Evolutionary conservation across 2,113 vertebrate species (phyloP).

Genomic region (Zingel zingel): DNA sequence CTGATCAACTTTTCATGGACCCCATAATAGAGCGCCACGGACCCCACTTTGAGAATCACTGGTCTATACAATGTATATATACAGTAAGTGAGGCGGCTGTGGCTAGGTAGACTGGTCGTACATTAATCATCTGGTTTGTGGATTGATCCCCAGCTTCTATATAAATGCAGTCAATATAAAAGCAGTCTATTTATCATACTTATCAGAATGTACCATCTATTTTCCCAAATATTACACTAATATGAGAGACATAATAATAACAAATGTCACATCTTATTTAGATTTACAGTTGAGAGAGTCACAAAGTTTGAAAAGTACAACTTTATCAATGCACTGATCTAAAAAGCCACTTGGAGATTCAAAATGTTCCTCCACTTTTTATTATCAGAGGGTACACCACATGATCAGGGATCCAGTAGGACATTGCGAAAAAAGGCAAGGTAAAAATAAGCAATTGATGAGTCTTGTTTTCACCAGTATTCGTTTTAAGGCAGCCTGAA

Average conservation of each 20-base stretch:
- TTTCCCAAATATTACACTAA: not conserved
- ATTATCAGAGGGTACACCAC: not conserved
- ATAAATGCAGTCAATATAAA: too few species aligned
- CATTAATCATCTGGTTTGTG: slow-evolving; percentile 13
- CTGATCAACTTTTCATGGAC: too few species aligned
- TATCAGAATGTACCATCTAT: not conserved
- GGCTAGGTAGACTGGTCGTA: not conserved
- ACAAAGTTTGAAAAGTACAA: slow-evolving; percentile 9
- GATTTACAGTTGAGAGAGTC: slow-evolving; percentile 8
- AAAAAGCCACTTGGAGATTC: slow-evolving; percentile 17
- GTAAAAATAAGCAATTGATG: slow-evolving; percentile 39
- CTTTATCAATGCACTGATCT: slow-evolving; percentile 6
- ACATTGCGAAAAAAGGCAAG: slow-evolving; percentile 25
- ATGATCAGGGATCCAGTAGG: slow-evolving; percentile 33
- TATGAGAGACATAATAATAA: not conserved
- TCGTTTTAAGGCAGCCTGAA: slow-evolving; percentile 41
- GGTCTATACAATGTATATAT: not conserved
- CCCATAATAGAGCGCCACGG: too few species aligned
- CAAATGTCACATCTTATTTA: slow-evolving; percentile 8
- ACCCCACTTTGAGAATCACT: too few species aligned
- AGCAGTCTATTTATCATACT: not conserved
- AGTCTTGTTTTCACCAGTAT: slow-evolving; percentile 37
- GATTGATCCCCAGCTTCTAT: not conserved
- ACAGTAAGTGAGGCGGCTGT: not conserved
- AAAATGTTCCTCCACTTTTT: slow-evolving; percentile 16